A percentile compares a stretch with the other conserved stretches of the same genome.
Conservation (phyloP, 2,797 vertebrate species). For the Acipenser oxyrinchus region DNA sequence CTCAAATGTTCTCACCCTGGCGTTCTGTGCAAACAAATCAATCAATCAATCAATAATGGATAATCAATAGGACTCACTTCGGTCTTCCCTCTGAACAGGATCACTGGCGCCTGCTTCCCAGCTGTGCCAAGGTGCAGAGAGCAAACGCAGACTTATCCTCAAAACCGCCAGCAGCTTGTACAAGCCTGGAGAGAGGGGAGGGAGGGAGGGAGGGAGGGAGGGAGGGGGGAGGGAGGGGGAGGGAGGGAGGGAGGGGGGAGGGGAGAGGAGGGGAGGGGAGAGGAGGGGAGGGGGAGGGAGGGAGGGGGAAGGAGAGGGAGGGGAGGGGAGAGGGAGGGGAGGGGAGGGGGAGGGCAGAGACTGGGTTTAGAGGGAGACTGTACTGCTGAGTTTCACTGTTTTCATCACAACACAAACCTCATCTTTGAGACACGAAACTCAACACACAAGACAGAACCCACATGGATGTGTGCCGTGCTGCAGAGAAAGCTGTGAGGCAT, state of each 20-base stretch:
- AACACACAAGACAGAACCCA: no score
- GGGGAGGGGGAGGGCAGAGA: no score
- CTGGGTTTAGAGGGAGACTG: no score
- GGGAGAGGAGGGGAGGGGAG: background rate
- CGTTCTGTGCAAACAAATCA: background rate
- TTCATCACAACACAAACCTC: no score
- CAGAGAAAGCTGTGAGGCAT: no score
- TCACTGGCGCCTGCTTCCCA: slow-evolving; percentile 75
- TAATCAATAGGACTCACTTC: slow-evolving; percentile 50
- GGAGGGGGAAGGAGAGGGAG: background rate
- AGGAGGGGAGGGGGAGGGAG: background rate
- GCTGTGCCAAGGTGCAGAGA: slow-evolving; percentile 88
- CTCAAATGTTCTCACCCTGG: background rate
- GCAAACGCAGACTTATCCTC: slow-evolving; percentile 95
- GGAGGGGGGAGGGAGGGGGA: background rate
- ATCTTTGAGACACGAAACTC: no score
- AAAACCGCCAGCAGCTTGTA: slow-evolving; percentile 82
- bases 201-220: no score
- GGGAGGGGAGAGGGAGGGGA: background rate
- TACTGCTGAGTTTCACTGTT: accelerated
- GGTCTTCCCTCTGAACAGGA: slow-evolving; percentile 83
- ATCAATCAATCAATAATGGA: no score
- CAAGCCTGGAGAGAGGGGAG: slow-evolving; percentile 61
- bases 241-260: background rate
- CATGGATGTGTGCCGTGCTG: no score